A percentile compares a stretch with the other conserved stretches of the same genome.
Conservation (phyloP, 2,113 vertebrate genomes). For the Myrmophylax atrothorax region DNA sequence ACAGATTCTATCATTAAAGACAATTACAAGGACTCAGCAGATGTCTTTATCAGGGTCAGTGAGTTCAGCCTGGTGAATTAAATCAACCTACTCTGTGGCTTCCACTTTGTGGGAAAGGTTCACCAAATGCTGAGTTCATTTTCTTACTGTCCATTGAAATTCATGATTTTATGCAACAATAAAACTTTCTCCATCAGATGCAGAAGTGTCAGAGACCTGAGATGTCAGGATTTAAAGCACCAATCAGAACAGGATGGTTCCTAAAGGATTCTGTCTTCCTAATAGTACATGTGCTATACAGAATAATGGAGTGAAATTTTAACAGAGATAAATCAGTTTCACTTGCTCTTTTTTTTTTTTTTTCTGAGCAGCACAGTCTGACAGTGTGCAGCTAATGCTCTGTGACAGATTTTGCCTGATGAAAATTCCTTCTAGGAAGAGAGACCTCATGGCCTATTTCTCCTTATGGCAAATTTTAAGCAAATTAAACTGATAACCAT, state of each 20-base stretch:
- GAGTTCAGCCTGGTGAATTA: neutral
- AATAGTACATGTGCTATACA: neutral
- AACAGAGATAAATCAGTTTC: neutral
- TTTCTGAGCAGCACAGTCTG: neutral
- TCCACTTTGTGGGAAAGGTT: neutral
- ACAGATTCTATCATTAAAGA: neutral
- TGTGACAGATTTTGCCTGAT: neutral
- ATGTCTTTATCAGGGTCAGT: neutral
- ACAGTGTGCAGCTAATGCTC: constrained; percentile 15
- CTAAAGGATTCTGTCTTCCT: neutral
- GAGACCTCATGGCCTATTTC: neutral
- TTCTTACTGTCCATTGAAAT: neutral
- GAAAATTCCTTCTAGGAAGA: constrained; percentile 14
- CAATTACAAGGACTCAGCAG: neutral
- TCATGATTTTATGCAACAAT: neutral
- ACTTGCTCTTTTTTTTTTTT: neutral
- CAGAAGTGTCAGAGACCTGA: neutral
- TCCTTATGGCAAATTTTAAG: constrained; percentile 23
- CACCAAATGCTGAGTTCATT: neutral
- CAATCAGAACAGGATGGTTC: neutral
- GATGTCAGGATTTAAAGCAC: neutral
- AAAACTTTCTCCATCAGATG: neutral
- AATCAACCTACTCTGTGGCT: neutral
- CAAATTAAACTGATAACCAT: constrained; percentile 44
- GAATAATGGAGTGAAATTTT: neutral